Conservation (phyloP, 2,888 invertebrate genomes). For the Nematopogon swammerdamellus region DNA sequence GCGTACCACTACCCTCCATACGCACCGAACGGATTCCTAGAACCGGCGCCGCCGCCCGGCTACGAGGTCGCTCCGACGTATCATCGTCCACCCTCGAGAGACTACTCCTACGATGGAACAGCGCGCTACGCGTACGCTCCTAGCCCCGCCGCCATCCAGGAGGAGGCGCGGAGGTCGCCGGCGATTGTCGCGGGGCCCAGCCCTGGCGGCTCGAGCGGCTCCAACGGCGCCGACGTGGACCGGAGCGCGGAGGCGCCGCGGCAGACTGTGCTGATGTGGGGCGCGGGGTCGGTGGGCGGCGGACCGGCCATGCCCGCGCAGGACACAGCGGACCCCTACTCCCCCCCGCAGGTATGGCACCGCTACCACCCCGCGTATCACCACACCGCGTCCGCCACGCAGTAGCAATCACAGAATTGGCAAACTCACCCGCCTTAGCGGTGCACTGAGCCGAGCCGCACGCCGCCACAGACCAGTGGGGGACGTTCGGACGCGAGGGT, state of each 20-base stretch:
- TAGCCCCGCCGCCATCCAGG: conserved; percentile 56
- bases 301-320: conserved; percentile 39
- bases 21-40: conserved; percentile 80
- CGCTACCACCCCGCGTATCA: conserved; percentile 37
- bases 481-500: neutral
- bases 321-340: conserved; percentile 44
- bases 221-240: conserved; percentile 37
- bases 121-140: conserved; percentile 47
- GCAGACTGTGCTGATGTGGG: conserved; percentile 95
- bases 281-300: conserved; percentile 48
- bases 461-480: neutral
- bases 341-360: conserved; percentile 50
- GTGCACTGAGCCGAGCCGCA: conserved; percentile 12
- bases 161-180: conserved; percentile 63
- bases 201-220: conserved; percentile 43
- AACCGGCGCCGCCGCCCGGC: conserved; percentile 64
- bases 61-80: conserved; percentile 62
- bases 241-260: conserved; percentile 62
- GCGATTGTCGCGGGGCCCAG: conserved; percentile 52
- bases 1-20: conserved; percentile 73
- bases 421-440: too few relatives aligned
- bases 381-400: conserved; percentile 51
- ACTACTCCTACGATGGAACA: conserved; percentile 56
- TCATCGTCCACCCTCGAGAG: conserved; percentile 58
- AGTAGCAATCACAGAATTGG: conserved; percentile 19